Conservation (phyloP, 2,113 vertebrate species). For the Numida meleagris region DNA sequence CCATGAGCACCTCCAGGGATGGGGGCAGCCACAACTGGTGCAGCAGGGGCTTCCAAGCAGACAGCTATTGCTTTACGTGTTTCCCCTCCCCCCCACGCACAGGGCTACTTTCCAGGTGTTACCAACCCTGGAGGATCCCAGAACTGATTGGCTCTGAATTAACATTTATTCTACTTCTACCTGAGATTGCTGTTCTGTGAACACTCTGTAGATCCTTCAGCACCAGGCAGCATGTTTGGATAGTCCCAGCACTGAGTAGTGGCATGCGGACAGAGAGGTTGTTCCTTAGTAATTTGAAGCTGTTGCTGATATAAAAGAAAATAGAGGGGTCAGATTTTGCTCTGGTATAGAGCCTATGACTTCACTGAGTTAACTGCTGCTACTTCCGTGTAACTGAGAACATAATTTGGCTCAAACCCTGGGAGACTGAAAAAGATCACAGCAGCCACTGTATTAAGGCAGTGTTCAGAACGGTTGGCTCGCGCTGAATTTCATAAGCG, state of each 20-base stretch:
- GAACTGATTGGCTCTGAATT: background rate
- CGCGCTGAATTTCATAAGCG: constrained; percentile 44
- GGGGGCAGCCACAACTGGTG: no score
- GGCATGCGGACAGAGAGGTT: constrained; percentile 14
- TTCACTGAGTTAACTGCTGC: constrained; percentile 44
- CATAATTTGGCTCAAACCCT: constrained; percentile 49
- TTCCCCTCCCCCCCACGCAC: fast-evolving
- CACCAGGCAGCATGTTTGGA: background rate
- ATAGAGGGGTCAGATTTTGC: constrained; percentile 38
- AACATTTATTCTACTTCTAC: constrained; percentile 7
- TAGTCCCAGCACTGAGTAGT: background rate
- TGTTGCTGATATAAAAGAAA: constrained; percentile 54
- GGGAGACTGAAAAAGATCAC: constrained; percentile 34
- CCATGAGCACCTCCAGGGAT: no score
- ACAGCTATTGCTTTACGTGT: fast-evolving
- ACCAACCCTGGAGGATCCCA: background rate
- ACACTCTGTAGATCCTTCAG: background rate
- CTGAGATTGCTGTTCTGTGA: background rate
- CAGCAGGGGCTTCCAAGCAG: background rate
- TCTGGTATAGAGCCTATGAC: constrained; percentile 22
- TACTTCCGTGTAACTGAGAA: constrained; percentile 54
- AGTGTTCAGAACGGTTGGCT: constrained; percentile 41
- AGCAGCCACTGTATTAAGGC: constrained; percentile 44
- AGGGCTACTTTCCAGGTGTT: background rate
- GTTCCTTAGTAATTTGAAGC: constrained; percentile 35